Conservation (phyloP, 2,888 invertebrate species). For the Drosophila prostipennis region DNA sequence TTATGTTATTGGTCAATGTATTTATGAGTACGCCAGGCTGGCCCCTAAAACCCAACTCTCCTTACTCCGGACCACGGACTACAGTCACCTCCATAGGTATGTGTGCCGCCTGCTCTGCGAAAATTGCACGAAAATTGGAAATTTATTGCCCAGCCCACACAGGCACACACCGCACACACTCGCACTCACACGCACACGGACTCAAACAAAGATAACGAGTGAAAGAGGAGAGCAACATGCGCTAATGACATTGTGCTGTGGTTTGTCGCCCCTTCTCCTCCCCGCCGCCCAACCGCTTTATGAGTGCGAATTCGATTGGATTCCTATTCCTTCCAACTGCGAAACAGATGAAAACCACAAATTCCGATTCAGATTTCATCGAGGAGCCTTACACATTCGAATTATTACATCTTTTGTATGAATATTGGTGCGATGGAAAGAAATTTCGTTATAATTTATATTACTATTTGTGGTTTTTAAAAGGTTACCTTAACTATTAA, state of each 20-base stretch:
- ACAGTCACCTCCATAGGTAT: constrained; percentile 2
- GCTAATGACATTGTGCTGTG: constrained; percentile 49
- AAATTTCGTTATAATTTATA: background rate
- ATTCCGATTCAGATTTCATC: constrained; percentile 1
- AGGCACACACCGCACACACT: background rate
- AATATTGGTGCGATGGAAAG: background rate
- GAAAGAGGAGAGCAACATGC: constrained; percentile 23
- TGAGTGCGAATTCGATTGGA: constrained; percentile 17
- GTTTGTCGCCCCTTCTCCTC: constrained; percentile 18
- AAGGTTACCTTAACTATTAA: background rate
- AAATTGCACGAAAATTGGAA: constrained; percentile 66
- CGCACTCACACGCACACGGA: background rate
- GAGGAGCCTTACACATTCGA: constrained; percentile 2
- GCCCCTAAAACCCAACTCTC: background rate
- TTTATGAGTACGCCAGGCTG: constrained; percentile 61
- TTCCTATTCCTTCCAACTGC: constrained; percentile 5
- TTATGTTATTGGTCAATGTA: constrained; percentile 76
- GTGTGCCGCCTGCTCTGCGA: constrained; percentile 19
- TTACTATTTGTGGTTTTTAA: background rate
- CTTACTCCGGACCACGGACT: background rate
- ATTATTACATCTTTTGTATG: constrained; percentile 13
- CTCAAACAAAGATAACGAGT: constrained; percentile 1
- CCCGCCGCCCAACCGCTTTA: background rate
- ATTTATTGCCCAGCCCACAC: constrained; percentile 56
- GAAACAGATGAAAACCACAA: constrained; percentile 7